phyloP scores from a whole-genome alignment of 2,797 vertebrate genomes.

The Hippoglossus hippoglossus region DNA sequence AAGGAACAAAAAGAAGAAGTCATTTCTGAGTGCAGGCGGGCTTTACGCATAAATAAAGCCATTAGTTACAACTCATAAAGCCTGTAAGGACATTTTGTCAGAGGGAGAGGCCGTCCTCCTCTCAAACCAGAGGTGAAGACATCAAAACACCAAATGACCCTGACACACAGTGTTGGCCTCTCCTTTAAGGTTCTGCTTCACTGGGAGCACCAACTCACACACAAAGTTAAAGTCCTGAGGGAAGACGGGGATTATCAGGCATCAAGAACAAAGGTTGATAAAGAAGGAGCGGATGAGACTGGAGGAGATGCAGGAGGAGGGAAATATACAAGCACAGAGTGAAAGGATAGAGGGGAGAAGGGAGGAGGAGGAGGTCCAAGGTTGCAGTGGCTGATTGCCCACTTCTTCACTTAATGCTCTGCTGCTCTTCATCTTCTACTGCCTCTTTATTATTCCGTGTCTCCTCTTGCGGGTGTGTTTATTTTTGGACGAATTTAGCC shows the following conservation, averaged over 20 bases:
- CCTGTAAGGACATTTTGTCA: background rate
- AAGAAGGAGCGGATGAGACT: background rate
- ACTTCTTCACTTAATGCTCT: conserved; percentile 30
- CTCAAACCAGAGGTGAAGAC: conserved; percentile 38
- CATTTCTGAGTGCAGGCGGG: no score
- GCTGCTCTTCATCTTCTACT: conserved; percentile 9
- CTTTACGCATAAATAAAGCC: background rate
- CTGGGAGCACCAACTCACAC: conserved; percentile 16
- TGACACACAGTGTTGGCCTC: conserved; percentile 24
- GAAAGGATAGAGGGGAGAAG: background rate
- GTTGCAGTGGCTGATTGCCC: conserved; percentile 13
- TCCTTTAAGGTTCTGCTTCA: conserved; percentile 40
- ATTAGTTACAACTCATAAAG: conserved; percentile 13
- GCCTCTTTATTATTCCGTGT: conserved; percentile 4
- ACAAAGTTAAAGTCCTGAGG: conserved; percentile 16
- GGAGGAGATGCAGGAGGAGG: conserved; percentile 6
- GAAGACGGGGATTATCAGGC: conserved; percentile 11
- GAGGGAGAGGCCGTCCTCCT: background rate
- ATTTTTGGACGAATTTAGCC: conserved; percentile 15
- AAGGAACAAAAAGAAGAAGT: no score
- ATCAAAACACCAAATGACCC: conserved; percentile 56
- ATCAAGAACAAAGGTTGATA: conserved; percentile 26
- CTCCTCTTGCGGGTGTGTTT: conserved; percentile 15
- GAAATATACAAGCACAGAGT: conserved; percentile 10
- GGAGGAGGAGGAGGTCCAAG: conserved; percentile 22